Conservation (phyloP, 2,888 invertebrate genomes). For the Heliconius ismenius region DNA sequence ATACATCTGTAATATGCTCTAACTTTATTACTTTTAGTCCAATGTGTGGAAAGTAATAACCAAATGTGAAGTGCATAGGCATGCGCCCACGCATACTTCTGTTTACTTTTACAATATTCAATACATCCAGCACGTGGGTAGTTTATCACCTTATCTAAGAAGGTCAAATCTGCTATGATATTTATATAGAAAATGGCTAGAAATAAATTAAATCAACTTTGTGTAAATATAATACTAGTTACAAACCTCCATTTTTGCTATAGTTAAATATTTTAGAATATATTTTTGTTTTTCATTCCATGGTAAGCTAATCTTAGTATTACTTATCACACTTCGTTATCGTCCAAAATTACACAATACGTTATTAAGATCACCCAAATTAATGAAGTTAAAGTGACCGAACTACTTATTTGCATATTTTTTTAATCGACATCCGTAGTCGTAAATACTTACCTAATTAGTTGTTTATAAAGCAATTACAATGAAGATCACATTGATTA, state of each 20-base stretch:
- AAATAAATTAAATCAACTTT: not conserved
- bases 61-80: constrained; percentile 69
- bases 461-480: not conserved
- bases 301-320: not conserved
- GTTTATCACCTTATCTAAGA: constrained; percentile 74
- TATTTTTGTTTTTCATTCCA: not conserved
- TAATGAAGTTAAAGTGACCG: not conserved
- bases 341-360: not conserved
- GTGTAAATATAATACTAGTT: not conserved
- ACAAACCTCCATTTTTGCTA: not conserved
- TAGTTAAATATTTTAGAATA: not conserved
- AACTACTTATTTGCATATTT: not conserved
- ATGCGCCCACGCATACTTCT: constrained; percentile 62
- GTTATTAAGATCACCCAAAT: not conserved
- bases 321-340: not conserved
- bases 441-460: not conserved
- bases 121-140: constrained; percentile 60
- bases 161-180: constrained; percentile 43
- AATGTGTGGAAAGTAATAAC: constrained; percentile 67
- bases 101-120: constrained; percentile 41
- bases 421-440: not conserved
- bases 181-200: constrained; percentile 19
- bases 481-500: not conserved
- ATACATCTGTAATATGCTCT: constrained; percentile 51
- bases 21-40: constrained; percentile 66